These are phyloP conservation scores for Vanacampus margaritifer DNA, from an alignment of 2,113 vertebrate species.

Conservation along the genomic window DNA sequence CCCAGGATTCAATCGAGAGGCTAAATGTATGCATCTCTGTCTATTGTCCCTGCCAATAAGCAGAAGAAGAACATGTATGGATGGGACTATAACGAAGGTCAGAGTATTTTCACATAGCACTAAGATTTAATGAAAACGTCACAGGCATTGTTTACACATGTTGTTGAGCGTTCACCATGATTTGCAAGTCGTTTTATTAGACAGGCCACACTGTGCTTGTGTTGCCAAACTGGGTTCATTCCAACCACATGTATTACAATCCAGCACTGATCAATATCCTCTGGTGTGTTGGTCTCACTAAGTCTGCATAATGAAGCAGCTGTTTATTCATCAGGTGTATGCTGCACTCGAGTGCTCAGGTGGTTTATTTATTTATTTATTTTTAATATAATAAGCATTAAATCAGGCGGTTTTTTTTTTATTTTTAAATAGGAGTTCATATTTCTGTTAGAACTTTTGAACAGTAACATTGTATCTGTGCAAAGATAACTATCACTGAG, in stretches of 20 bases:
- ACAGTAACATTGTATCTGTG: too few species aligned
- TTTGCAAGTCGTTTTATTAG: conserved; percentile 32
- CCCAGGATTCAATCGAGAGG: neutral
- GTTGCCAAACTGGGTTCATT: conserved; percentile 42
- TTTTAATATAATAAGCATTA: conserved; percentile 4
- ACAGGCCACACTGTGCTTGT: conserved; percentile 21
- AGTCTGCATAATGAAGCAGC: conserved; percentile 62
- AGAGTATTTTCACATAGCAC: neutral
- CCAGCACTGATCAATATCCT: conserved; percentile 64
- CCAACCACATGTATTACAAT: conserved; percentile 44
- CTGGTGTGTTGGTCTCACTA: conserved; percentile 46
- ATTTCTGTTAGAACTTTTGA: too few species aligned
- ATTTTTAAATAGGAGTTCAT: too few species aligned
- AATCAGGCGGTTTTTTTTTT: too few species aligned
- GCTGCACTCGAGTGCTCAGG: conserved; percentile 46
- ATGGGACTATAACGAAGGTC: neutral
- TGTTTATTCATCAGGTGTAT: conserved; percentile 66
- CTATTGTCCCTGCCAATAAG: too few species aligned
- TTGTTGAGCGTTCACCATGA: conserved; percentile 52
- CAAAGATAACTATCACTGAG: too few species aligned
- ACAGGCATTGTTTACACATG: conserved; percentile 41
- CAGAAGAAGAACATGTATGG: neutral
- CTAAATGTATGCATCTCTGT: neutral
- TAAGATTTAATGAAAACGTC: conserved; percentile 26
- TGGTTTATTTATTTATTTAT: conserved; percentile 49